Evolutionary conservation across 2,797 vertebrate species (phyloP), one percentile per base, ranked within the genome.

Genomic region (Oreochromis mossambicus): DNA sequence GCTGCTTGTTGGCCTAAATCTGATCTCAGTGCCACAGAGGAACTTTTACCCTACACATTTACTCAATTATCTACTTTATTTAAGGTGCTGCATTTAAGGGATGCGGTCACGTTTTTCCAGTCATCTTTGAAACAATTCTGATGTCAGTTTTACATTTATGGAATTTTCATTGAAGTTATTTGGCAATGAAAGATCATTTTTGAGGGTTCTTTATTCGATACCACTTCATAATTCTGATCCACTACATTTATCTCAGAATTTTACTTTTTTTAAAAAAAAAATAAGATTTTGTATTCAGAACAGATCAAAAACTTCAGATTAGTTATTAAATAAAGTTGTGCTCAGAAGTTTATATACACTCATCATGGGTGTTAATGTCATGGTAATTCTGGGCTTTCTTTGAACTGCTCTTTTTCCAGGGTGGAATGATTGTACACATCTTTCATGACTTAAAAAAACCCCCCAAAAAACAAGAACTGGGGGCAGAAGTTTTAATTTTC

Each of bases 1-100:
- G 63, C 77, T 78, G 68, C 78, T 82, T 3, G 6, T 5, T 86
- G 82, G 78, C 7, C 63, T 75, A 36, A 68, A 78, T 78, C 58
- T 66, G 51, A 83, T 79, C 58, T 43, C 26, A 26, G 10, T n/a
- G 14, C 26, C 46, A 77, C 50, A 82, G 48, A 81, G 21, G 70
- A 41, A 63, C 32, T 58, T 68, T 83, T 48, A 48, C 26, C 32
- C 13, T 29, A 8, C 32, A 46, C 21, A 46, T 82, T 54, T 7
- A 19, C 11, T 79, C 43, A 15, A 73, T 82, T 55, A 48, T 80
- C 2, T 46, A 34, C 48, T 24, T 82, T 41, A 2, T 79, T 79
- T 13, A 77, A 29, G 6, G 32, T 55, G 13, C 51, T 24, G 13
- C 8, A 70, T 43, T 70, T 43, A 26, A 46, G 14, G 21, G 14